phyloP scores from a whole-genome alignment of 2,888 invertebrate genomes.

The Alloplasta piceator region DNA sequence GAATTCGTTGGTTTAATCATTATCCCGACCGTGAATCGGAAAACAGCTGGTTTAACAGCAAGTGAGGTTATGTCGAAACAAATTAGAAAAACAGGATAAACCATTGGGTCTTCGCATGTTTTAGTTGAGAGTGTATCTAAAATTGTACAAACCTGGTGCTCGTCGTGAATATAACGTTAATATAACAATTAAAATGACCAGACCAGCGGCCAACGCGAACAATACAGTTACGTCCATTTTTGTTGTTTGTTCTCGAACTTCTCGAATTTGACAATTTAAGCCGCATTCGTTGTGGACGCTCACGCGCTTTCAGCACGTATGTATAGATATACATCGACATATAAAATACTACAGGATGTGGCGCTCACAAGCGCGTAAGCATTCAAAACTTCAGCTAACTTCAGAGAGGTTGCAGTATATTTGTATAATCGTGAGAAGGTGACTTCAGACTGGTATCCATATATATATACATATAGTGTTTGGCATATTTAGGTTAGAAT shows the following conservation, averaged over 20 bases:
- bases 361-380: too few relatives aligned
- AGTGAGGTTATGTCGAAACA: constrained; percentile 46
- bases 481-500: constrained; percentile 76
- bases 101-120: neutral
- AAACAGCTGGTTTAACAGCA: constrained; percentile 62
- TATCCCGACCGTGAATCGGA: neutral
- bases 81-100: neutral
- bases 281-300: too few relatives aligned
- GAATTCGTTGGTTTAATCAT: too few relatives aligned
- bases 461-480: constrained; percentile 67
- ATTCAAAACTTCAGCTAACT: too few relatives aligned
- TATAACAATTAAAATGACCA: constrained; percentile 71
- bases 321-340: too few relatives aligned
- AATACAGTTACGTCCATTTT: constrained; percentile 78
- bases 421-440: too few relatives aligned
- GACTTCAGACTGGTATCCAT: constrained; percentile 47
- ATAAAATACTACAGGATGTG: too few relatives aligned
- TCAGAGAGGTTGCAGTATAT: too few relatives aligned
- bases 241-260: too few relatives aligned
- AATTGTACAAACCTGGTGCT: constrained; percentile 68
- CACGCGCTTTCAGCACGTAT: too few relatives aligned
- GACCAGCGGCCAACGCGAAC: constrained; percentile 68
- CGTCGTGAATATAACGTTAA: constrained; percentile 71
- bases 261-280: too few relatives aligned
- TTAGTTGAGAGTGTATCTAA: neutral